Evolutionary conservation across 1,140 invertebrate species (phyloP), one percentile per base, ranked within the genome.

Genomic region (Tetragnatha versicolor): DNA sequence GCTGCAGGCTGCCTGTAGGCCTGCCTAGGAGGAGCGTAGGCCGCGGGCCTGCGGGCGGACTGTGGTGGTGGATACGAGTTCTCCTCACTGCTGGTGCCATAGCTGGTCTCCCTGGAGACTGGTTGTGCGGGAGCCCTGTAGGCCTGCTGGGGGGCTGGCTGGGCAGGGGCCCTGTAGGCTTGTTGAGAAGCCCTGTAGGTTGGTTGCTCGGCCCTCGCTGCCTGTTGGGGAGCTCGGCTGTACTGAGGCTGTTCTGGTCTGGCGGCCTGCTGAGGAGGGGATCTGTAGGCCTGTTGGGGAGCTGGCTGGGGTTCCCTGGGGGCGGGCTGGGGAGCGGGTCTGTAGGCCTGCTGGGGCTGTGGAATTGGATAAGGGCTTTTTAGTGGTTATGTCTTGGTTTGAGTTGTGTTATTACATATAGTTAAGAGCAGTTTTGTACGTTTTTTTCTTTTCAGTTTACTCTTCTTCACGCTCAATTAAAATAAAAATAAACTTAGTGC

Each of bases 211-310:
- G 73, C 60, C 35, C 66, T 45, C 9, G 53, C 53, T 10, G 9
- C n/a, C n/a, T 3, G 17, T 17, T 70, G 47, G 35, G 53, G 47
- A 3, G 47, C 55, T 31, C 68, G 53, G 9, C n/a, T 51, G 47
- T 70, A 51, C 6, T 14, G 29, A 7, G 66, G 14, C n/a, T 37
- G 35, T 22, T n/a, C n/a, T n/a, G n/a, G n/a, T n/a, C n/a, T n/a
- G n/a, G n/a, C n/a, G n/a, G n/a, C n/a, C 12, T 49, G 39, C 20
- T 47, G 61, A 10, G 45, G 29, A 20, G 29, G 9, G 17, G 39
- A n/a, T 45, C 39, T 61, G 42, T 55, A 60, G 3, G 10, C 68
- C 27, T 70, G 68, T 25, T 49, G 68, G 10, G 68, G 61, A 17
- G 35, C 35, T 22, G 49, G 49, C 6, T 20, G 25, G 3, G 61